Evolutionary conservation across 2,797 vertebrate genomes (phyloP).

Genomic region (Sebastes vulpes): DNA sequence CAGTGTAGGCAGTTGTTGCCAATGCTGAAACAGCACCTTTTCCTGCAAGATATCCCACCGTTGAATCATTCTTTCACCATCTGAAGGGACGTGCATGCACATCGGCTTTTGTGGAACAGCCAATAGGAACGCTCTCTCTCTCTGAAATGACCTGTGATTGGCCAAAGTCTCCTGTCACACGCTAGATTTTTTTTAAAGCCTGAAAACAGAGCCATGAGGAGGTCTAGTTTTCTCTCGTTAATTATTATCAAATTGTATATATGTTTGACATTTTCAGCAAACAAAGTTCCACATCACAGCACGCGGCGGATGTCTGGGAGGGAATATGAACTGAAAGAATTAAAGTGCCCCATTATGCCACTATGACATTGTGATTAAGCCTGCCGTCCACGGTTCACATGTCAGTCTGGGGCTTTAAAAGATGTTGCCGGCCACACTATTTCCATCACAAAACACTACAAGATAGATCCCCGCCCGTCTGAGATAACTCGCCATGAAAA

Average conservation of each 20-base stretch:
- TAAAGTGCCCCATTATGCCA: background rate
- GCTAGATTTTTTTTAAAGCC: no score
- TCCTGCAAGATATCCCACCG: background rate
- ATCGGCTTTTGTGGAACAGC: no score
- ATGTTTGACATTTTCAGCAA: background rate
- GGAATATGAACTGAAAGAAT: background rate
- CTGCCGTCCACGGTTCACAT: background rate
- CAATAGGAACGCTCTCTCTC: no score
- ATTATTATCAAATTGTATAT: background rate
- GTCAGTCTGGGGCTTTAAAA: background rate
- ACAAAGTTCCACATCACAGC: background rate
- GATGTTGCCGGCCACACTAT: background rate
- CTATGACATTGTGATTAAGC: background rate
- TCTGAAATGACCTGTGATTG: no score
- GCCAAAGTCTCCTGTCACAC: no score
- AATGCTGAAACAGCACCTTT: background rate
- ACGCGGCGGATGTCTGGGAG: background rate
- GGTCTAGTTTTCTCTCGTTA: background rate
- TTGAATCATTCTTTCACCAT: background rate
- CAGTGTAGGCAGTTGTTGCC: background rate
- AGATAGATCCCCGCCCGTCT: background rate
- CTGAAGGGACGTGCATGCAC: background rate
- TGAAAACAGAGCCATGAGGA: no score
- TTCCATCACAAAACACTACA: background rate
- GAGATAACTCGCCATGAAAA: slow-evolving; percentile 4